Percentiles rank a stretch among this genome's conserved stretches.
Conservation (phyloP, 92 coral and sea anemone genomes). For the Zoanthus gigantus region DNA sequence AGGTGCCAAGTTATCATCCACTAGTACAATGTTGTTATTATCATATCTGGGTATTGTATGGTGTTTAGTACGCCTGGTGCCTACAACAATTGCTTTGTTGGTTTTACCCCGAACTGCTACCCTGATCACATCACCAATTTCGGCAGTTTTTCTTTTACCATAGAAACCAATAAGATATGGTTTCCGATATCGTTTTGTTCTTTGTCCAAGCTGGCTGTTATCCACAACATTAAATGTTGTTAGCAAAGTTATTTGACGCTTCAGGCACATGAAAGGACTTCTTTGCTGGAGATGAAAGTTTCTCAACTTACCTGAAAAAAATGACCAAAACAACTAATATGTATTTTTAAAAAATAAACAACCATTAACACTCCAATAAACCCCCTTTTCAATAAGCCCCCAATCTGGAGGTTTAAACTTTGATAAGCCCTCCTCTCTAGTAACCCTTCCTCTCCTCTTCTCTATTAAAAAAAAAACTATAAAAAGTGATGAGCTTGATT, state of each 20-base stretch:
- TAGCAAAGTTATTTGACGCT: constrained; percentile 79
- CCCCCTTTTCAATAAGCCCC: too few species aligned
- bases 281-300: neutral
- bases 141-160: constrained; percentile 94
- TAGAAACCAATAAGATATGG: constrained; percentile 97
- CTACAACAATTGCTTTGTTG: constrained; percentile 91
- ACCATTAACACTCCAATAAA: neutral
- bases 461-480: too few species aligned
- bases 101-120: constrained; percentile 99
- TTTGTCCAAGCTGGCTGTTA: constrained; percentile 92
- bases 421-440: too few species aligned
- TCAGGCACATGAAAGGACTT: constrained; percentile 32
- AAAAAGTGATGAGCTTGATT: too few species aligned
- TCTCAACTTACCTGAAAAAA: neutral
- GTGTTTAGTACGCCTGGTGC: constrained; percentile 93
- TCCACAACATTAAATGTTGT: constrained; percentile 96
- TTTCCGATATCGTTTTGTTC: constrained; percentile 87
- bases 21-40: constrained; percentile 89
- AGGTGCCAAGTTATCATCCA: constrained; percentile 97
- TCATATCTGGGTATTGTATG: constrained; percentile 97
- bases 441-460: too few species aligned
- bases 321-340: neutral
- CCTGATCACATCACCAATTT: constrained; percentile 92
- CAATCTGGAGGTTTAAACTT: too few species aligned
- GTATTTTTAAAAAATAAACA: neutral